These are phyloP conservation scores for Operophtera brumata DNA, from an alignment of 2,888 invertebrate species.

Conservation along the genomic window DNA sequence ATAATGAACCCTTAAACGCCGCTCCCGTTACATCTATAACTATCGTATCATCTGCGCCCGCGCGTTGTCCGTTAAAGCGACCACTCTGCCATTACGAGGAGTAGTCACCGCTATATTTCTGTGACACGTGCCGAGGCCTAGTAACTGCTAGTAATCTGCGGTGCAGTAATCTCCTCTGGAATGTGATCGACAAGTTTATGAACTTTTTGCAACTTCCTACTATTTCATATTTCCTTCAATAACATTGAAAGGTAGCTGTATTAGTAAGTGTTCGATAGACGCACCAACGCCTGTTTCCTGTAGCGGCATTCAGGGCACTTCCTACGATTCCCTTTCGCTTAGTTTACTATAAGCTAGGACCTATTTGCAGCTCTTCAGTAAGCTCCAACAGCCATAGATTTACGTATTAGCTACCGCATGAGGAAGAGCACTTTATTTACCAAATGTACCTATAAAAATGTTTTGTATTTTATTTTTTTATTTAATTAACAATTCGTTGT, in stretches of 20 bases:
- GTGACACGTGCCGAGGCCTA: conserved; percentile 14
- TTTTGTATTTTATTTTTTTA: too few relatives aligned
- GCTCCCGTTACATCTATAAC: conserved; percentile 7
- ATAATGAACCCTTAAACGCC: conserved; percentile 15
- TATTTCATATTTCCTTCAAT: background rate
- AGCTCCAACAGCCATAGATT: too few relatives aligned
- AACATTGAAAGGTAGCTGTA: background rate
- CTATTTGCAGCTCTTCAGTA: too few relatives aligned
- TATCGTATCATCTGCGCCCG: conserved; percentile 8
- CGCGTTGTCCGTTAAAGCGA: conserved; percentile 23
- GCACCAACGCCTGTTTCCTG: too few relatives aligned
- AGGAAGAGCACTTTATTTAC: too few relatives aligned
- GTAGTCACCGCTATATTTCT: conserved; percentile 16
- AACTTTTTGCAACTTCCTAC: conserved; percentile 2
- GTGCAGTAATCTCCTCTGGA: conserved; percentile 11
- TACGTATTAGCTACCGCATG: too few relatives aligned
- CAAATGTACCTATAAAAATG: too few relatives aligned
- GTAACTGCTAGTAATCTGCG: conserved; percentile 5
- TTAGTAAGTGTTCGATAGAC: too few relatives aligned
- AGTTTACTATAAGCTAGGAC: too few relatives aligned
- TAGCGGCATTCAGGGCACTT: too few relatives aligned
- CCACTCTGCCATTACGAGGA: conserved; percentile 19
- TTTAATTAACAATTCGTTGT: too few relatives aligned
- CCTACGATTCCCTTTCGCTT: too few relatives aligned
- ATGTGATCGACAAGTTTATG: conserved; percentile 13